A percentile compares a stretch with the other conserved stretches of the same genome.
Conservation (phyloP, 2,797 vertebrate species). For the Cygnus olor region DNA sequence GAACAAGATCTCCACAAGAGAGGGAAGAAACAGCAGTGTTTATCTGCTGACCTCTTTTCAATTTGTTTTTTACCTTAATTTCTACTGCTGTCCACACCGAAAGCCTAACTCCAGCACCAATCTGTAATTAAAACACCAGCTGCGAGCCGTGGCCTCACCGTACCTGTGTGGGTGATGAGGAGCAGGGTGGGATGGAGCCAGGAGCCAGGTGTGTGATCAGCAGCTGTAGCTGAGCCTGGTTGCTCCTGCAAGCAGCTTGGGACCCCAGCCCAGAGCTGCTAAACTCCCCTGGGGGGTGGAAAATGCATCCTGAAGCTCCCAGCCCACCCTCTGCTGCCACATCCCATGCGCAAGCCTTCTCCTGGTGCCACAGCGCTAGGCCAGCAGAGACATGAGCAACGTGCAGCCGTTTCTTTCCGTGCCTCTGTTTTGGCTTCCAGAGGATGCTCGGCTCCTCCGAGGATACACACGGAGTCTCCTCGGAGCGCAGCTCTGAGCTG, state of each 20-base stretch:
- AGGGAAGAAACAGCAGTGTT: not conserved
- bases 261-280: not conserved
- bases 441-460: not conserved
- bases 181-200: not conserved
- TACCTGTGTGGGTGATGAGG: not conserved
- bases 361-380: not conserved
- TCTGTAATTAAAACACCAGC: not conserved
- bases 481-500: not conserved
- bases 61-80: not conserved
- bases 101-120: not conserved
- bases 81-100: not conserved
- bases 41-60: not conserved
- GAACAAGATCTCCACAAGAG: not conserved
- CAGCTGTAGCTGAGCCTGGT: not conserved
- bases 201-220: not conserved
- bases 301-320: not conserved
- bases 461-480: not conserved
- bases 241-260: not conserved
- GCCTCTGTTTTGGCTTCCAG: not conserved
- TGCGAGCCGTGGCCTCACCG: rapidly evolving
- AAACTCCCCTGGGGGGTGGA: not conserved
- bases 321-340: not conserved
- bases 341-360: not conserved
- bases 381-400: not conserved
- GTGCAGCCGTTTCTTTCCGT: not conserved